These are phyloP conservation scores for Heliconius aoede DNA, from an alignment of 2,888 invertebrate species.

Conservation along the genomic window DNA sequence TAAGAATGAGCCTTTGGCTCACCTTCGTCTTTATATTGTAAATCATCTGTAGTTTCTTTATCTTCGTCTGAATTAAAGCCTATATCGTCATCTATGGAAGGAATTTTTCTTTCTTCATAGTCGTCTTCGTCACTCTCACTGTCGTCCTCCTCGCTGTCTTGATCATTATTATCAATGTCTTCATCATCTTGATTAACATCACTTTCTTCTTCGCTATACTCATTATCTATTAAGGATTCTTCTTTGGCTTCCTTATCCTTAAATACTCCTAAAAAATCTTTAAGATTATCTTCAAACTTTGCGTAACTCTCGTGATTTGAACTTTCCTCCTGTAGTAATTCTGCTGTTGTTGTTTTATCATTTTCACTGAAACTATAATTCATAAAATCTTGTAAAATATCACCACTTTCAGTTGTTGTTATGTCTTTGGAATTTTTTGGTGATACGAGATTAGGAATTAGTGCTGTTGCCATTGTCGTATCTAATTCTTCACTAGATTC, in stretches of 20 bases:
- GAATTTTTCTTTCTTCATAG: constrained; percentile 54
- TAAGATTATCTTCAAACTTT: constrained; percentile 66
- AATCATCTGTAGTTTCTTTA: constrained; percentile 50
- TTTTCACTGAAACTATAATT: constrained; percentile 63
- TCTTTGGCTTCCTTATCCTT: constrained; percentile 52
- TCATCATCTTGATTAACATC: constrained; percentile 49
- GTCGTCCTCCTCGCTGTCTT: constrained; percentile 53
- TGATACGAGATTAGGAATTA: constrained; percentile 36
- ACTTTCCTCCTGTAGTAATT: constrained; percentile 60
- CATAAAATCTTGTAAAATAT: constrained; percentile 68
- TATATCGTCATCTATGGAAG: constrained; percentile 48
- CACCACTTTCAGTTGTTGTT: constrained; percentile 55
- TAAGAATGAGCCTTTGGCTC: constrained; percentile 62
- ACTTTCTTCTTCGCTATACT: constrained; percentile 48
- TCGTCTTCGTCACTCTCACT: constrained; percentile 49
- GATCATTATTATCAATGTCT: constrained; percentile 48
- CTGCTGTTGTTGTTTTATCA: constrained; percentile 47
- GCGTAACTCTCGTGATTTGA: constrained; percentile 60
- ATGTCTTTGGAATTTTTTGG: constrained; percentile 55
- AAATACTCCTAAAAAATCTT: constrained; percentile 67
- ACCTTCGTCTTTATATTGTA: constrained; percentile 49
- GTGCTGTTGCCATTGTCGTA: background rate
- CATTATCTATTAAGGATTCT: constrained; percentile 54
- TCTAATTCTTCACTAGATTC: constrained; percentile 49
- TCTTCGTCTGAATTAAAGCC: constrained; percentile 55